phyloP scores from a whole-genome alignment of 2,888 invertebrate genomes.

The Heliothis peltigera region DNA sequence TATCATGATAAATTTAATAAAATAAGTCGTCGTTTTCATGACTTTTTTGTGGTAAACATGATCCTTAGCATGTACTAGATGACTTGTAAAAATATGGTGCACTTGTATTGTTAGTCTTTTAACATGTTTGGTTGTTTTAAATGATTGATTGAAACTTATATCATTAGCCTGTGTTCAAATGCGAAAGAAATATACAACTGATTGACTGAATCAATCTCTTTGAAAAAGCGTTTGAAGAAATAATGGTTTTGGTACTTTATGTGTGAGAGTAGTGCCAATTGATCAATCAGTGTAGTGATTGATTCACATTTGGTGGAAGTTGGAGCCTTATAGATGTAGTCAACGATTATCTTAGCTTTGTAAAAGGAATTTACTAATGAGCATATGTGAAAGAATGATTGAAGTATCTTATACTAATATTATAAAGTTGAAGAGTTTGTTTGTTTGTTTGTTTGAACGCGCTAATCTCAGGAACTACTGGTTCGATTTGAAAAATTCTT shows the following conservation, averaged over 20 bases:
- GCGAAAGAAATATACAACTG: background rate
- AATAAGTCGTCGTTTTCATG: no score
- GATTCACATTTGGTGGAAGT: slow-evolving; percentile 1
- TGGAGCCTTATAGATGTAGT: slow-evolving; percentile 25
- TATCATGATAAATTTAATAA: no score
- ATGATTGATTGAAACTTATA: background rate
- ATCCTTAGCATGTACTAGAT: no score
- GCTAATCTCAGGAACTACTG: no score
- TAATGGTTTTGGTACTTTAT: slow-evolving; percentile 9
- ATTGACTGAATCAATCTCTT: slow-evolving; percentile 24
- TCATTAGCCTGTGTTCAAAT: background rate
- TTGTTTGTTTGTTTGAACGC: no score
- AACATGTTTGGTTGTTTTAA: no score
- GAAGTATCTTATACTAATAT: background rate
- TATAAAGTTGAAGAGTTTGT: no score
- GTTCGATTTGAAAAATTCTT: no score
- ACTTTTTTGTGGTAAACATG: no score
- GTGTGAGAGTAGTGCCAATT: slow-evolving; percentile 10
- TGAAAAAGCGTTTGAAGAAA: background rate
- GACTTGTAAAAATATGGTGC: no score
- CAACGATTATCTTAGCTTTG: background rate
- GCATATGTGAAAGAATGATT: slow-evolving; percentile 2
- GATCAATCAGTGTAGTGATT: slow-evolving; percentile 22
- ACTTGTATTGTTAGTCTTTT: no score
- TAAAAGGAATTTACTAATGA: slow-evolving; percentile 11